Evolutionary conservation across 2,113 vertebrate species (phyloP).

Genomic region (Abramis brama): DNA sequence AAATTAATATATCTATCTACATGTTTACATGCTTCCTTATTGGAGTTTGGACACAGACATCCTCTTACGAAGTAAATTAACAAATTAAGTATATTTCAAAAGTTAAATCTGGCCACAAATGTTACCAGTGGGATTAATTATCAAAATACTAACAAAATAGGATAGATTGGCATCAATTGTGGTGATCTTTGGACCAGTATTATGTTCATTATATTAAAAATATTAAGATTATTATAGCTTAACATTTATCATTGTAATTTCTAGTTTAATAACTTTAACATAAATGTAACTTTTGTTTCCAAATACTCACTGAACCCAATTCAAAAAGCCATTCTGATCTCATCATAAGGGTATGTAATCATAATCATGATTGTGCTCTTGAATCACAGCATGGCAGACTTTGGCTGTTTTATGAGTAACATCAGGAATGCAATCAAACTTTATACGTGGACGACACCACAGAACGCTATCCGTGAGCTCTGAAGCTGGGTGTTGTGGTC

Average conservation of each 20-base stretch:
- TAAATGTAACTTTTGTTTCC: no score
- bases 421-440: background rate
- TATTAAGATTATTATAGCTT: no score
- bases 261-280: no score
- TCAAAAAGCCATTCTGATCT: conserved; percentile 1
- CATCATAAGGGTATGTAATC: background rate
- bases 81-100: background rate
- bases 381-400: background rate
- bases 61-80: background rate
- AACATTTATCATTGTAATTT: no score
- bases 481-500: conserved; percentile 19
- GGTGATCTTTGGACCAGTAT: background rate
- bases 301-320: background rate
- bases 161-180: background rate
- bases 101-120: background rate
- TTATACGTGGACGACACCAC: background rate
- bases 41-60: background rate
- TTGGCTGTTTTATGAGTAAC: conserved; percentile 26
- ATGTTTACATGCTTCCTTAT: background rate
- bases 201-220: no score
- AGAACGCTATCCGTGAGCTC: background rate
- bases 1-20: no score
- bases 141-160: no score
- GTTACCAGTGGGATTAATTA: background rate
- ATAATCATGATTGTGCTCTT: background rate